Conservation (phyloP, 92 coral and sea anemone genomes). For the Paragorgia papillata region DNA sequence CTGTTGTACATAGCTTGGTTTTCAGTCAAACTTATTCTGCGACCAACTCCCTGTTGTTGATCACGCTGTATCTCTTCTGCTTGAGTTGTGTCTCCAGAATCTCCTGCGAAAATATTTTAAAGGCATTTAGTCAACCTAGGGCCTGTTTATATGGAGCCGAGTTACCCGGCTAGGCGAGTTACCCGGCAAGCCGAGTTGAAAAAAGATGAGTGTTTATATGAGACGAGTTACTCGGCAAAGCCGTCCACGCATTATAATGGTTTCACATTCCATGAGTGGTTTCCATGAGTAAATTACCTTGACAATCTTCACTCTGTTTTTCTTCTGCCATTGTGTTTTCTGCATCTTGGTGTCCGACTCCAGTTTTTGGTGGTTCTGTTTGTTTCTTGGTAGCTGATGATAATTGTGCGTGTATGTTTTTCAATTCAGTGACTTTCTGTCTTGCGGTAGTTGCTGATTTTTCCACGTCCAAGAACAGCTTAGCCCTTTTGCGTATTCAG, state of each 20-base stretch:
- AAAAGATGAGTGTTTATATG: too few relatives aligned
- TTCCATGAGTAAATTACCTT: background rate
- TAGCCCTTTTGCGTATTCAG: slow-evolving; percentile 52
- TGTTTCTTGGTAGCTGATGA: background rate
- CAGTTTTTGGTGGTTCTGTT: background rate
- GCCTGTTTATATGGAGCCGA: too few relatives aligned
- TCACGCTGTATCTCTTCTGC: background rate
- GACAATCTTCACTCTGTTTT: background rate
- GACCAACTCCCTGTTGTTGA: background rate
- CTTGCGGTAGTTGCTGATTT: slow-evolving; percentile 41
- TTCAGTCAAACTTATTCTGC: slow-evolving; percentile 7
- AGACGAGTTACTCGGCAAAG: too few relatives aligned
- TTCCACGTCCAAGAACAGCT: slow-evolving; percentile 56
- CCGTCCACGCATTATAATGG: too few relatives aligned
- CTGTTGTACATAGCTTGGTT: slow-evolving; percentile 1
- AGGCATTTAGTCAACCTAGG: too few relatives aligned
- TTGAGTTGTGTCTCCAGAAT: background rate
- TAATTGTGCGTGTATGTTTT: slow-evolving; percentile 37
- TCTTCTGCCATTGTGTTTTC: background rate
- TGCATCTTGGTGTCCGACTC: background rate
- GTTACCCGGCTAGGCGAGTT: too few relatives aligned
- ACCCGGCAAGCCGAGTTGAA: too few relatives aligned
- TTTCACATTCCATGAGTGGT: too few relatives aligned
- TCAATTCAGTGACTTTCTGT: slow-evolving; percentile 38
- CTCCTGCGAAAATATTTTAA: background rate